Base-by-base conservation (phyloP, 2,797 vertebrate genomes). In the Brotogeris chrysoptera region DNA sequence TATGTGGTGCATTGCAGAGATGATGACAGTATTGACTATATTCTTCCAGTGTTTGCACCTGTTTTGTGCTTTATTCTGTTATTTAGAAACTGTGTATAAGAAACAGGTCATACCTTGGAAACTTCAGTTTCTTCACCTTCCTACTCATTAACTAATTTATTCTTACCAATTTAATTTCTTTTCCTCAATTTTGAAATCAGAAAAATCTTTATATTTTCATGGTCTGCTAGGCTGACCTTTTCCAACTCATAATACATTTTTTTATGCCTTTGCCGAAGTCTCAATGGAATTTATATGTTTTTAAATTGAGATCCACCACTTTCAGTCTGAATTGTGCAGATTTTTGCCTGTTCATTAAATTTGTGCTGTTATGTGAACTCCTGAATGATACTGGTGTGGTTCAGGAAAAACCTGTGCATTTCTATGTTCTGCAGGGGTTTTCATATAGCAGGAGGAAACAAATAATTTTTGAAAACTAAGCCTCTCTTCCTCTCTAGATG, bases 91-190 rank as follows among this genome's bases (percentile, higher is more conserved):
- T 44, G 23, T 5, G 82, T 80, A 7, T 38, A 60, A 60, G 14
- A 72, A 4, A 6, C 8, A 30, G 0, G 0, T 63, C 4, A 4
- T 73, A n/a, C 5, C 16, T 80, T 83, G 71, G 57, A 74, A 73
- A 16, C 27, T 60, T 59, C 3, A 13, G 16, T 49, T 90, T 90
- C n/a, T 74, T 34, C 13, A 80, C 6, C 9, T 55, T 79, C 16
- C 63, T 78, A 17, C 10, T 85, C 4, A 46, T 80, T 70, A 82
- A 19, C 4, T 53, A 8, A 16, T 46, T 71, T 55, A 46, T 79
- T 66, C 20, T 59, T 74, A 32, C 6, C 9, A 60, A 18, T 61
- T 91, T 68, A n/a, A 25, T 78, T 78, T 83, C 6, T 64, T 95
- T 61, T 43, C 24, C 39, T 71, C 1, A 0, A 18, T 74, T 71